A percentile compares a stretch with the other conserved stretches of the same genome.
phyloP scores from a whole-genome alignment of 2,888 invertebrate species.

The Taphrorychus bicolor region DNA sequence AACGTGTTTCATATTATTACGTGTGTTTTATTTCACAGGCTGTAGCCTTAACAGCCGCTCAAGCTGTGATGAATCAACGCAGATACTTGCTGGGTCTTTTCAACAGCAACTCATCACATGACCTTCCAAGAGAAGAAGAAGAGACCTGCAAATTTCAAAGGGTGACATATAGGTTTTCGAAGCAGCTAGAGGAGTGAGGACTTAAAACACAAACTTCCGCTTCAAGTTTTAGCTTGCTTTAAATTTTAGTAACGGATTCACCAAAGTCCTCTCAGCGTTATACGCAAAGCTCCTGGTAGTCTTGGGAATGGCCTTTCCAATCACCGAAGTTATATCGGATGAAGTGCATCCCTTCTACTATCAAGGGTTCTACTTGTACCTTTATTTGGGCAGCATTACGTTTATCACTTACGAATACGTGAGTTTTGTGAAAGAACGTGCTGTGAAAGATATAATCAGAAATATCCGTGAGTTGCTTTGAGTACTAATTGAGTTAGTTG shows the following conservation, averaged over 20 bases:
- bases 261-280: constrained; percentile 77
- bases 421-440: constrained; percentile 68
- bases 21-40: constrained; percentile 49
- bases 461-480: constrained; percentile 43
- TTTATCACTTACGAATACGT: constrained; percentile 71
- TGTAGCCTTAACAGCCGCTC: constrained; percentile 66
- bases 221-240: no score
- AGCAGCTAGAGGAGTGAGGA: constrained; percentile 13
- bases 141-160: constrained; percentile 12
- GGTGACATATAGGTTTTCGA: constrained; percentile 8
- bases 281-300: constrained; percentile 88
- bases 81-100: constrained; percentile 51
- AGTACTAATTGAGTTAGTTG: background rate
- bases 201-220: background rate
- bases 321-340: constrained; percentile 84
- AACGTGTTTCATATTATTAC: background rate
- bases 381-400: constrained; percentile 77
- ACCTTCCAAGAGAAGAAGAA: background rate
- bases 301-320: constrained; percentile 83
- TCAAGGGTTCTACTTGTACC: constrained; percentile 84
- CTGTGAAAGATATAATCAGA: constrained; percentile 60
- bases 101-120: constrained; percentile 19
- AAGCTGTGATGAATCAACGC: constrained; percentile 56
- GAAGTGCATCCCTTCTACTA: constrained; percentile 78
- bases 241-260: constrained; percentile 74